These are phyloP conservation scores for Diploptera punctata DNA, from an alignment of 2,888 invertebrate species.

Conservation along the genomic window DNA sequence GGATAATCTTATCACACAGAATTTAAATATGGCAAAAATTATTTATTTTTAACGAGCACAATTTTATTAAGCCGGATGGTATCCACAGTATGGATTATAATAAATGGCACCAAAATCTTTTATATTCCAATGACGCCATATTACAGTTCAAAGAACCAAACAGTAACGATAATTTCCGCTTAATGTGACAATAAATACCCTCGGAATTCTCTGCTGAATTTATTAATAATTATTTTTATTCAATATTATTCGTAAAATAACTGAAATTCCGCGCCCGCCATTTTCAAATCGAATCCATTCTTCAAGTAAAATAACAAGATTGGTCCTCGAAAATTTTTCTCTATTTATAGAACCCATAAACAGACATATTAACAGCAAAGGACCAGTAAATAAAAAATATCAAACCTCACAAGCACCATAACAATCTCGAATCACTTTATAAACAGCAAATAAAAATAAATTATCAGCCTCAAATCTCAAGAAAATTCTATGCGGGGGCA, in stretches of 20 bases:
- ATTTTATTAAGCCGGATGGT: too few relatives aligned
- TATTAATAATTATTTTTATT: constrained; percentile 1
- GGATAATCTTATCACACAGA: too few relatives aligned
- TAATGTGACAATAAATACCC: not conserved
- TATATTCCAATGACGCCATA: constrained; percentile 28
- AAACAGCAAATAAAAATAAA: constrained; percentile 34
- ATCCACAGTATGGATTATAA: too few relatives aligned
- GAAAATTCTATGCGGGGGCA: constrained; percentile 6
- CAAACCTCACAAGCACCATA: constrained; percentile 13
- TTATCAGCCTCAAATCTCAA: not conserved
- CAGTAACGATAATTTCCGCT: too few relatives aligned
- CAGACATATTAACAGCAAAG: constrained; percentile 5
- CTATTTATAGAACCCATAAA: constrained; percentile 41
- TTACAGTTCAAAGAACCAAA: too few relatives aligned
- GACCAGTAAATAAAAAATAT: constrained; percentile 28
- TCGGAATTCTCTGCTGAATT: not conserved
- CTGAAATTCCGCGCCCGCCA: constrained; percentile 46
- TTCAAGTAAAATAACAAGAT: constrained; percentile 36
- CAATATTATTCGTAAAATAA: constrained; percentile 33
- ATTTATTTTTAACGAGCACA: too few relatives aligned
- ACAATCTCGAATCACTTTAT: not conserved
- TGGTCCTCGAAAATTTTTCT: constrained; percentile 40
- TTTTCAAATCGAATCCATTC: constrained; percentile 43
- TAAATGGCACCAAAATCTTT: constrained; percentile 23
- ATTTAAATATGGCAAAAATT: too few relatives aligned